Base-by-base conservation (phyloP, 2,797 vertebrate genomes). In the Falco peregrinus region DNA sequence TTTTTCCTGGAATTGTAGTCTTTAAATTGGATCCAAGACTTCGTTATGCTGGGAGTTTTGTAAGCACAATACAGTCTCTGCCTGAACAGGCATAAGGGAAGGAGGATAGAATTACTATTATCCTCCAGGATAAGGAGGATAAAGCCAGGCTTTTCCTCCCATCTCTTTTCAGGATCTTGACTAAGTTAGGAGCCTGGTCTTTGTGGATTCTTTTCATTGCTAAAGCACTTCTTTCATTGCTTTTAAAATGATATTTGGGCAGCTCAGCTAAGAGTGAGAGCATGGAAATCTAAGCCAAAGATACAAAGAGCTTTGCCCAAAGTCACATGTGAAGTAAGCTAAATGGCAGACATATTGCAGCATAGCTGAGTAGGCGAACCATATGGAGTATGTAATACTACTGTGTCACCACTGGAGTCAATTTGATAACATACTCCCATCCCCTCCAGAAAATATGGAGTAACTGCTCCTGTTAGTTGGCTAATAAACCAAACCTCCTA, bases 1-100 rank as follows among this genome's bases (percentile, higher is more conserved):
- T 96, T 96, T 96, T 95, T 96, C 73, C 84, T 95, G 95, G 82
- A 91, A 96, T 86, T 94, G 69, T 65, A 47, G 35, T 47, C 13
- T 85, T 76, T 94, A 85, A 85, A 61, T 68, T 71, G 17, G 37
- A 81, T 92, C 78, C 85, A 92, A 87, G 61, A 81, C 17, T 89
- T 89, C 16, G 19, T 93, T 93, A 63, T 69, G 54, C 45, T 84
- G 71, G 28, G 45, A 92, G 61, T 65, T 94, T 68, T 89, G 26
- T 50, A 43, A 63, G 75, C 76, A 86, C 41, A 78, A 7, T 59
- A 18, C 39, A 47, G 17, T 59, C 68, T 82, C 28, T 85, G 78
- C 82, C 65, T 93, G 50, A 61, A 54, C 31, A 56, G 60, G 41
- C 87, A 65, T 78, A 65, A 81, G 29, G 47, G 61, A 85, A 93